Base-by-base conservation (phyloP, 30 jellyfish, hydroid and myxozoan species). In the Hydractinia echinata region DNA sequence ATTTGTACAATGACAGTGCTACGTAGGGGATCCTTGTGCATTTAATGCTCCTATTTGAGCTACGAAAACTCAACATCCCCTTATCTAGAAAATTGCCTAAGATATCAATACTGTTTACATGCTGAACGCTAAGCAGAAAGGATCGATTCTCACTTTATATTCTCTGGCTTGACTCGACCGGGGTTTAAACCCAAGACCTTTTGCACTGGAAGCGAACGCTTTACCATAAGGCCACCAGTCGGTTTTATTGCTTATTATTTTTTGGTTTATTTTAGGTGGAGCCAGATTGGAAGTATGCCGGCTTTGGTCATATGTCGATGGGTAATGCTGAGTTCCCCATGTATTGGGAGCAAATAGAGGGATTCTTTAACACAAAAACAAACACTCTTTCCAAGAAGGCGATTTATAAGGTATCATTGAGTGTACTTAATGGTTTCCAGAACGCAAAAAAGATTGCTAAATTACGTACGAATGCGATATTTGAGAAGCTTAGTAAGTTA, bases 281-380 rank as follows among this genome's bases (percentile, higher is more conserved):
- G 5, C 71, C 58, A 8, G 95, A 89, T 62, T 89, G 96, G 96
- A 70, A 77, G 88, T 89, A 89, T 61, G 82, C 95, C 14, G 96
- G 96, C 5, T 67, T 52, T 53, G 96, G 96, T 10, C 86, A 66
- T 55, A 67, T 89, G 91, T 54, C 89, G 10, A 89, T 89, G 96
- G 96, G 96, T 19, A 84, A 89, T 73, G 79, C 91, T 7, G 96
- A 89, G 14, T 84, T 89, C 68, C 53, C 61, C 8, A 16, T 18
- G 16, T 78, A 54, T 60, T 20, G 39, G 60, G 82, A 55, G 6
- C 13, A 10, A 10, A 78, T 78, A 11, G n/a, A 20, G 7, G 52
- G 21, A 7, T 54, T 78, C 50, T 54, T 60, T 10, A 48, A 55
- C 82, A 54, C 70, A 6, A 19, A 71, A 71, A 71, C 81, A 3